Evolutionary conservation across 2,888 invertebrate species (phyloP), one percentile per base, ranked within the genome.

Genomic region (Andrena camellia): DNA sequence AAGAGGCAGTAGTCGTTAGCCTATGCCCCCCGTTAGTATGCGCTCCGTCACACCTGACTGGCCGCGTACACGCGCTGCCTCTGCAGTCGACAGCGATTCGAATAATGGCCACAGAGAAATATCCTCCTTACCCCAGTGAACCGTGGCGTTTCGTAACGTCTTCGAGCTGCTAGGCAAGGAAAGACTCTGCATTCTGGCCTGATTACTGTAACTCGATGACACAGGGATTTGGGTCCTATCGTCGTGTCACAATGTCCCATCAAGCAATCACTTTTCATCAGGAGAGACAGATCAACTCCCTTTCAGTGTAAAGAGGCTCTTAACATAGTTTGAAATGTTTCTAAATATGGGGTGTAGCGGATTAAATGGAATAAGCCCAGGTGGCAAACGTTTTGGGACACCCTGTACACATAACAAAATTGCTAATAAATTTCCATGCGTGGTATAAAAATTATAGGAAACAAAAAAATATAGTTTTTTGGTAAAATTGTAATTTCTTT

Each of bases 1-100:
- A 92, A 91, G 91, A 90, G 91, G 90, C 92, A 90, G 92, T 93
- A 93, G 93, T 93, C 92, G 93, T 93, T 93, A 93, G 91, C 93
- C 93, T 93, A 91, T 93, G 92, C 86, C 92, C 90, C 88, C 90
- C 90, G 91, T 92, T 90, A 91, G 90, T 89, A 91, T 92, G 90
- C 92, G 91, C 92, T 91, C 91, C 92, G 93, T 93, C 93, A 93
- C 92, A 93, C 92, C 92, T 91, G 91, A 92, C 90, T 92, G 92
- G 83, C 42, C 88, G 81, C 86, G 89, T 89, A 80, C 87, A 85
- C 79, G 85, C 89, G 80, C 80, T 85, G 75, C 83, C 84, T 83
- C 75, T 76, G 23, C 69, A 7, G 26, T 78, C 77, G 75, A 81
- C 74, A 81, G 87, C 80, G 77, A 76, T 78, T 84, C 77, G 63